These are phyloP conservation scores for Channallabes apus DNA, from an alignment of 2,797 vertebrate species.

Conservation along the genomic window DNA sequence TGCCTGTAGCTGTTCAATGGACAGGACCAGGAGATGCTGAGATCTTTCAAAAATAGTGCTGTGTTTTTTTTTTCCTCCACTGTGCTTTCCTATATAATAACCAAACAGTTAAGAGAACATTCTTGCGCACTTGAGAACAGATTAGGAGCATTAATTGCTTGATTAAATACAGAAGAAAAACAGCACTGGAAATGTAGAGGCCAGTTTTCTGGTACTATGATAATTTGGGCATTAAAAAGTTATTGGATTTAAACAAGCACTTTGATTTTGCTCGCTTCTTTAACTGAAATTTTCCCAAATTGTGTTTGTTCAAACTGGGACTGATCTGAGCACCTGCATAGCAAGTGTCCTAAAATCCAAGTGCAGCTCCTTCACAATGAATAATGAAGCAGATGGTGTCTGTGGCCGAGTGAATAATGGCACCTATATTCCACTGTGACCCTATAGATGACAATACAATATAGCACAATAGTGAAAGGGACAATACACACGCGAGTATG, in stretches of 20 bases:
- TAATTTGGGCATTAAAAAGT: neutral
- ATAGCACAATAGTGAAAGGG: conserved; percentile 27
- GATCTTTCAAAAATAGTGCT: neutral
- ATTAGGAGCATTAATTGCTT: neutral
- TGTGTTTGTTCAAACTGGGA: no score
- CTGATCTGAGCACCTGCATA: conserved; percentile 1
- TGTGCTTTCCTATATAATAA: neutral
- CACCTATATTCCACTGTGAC: conserved; percentile 24
- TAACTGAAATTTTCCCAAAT: neutral
- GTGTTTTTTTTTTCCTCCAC: neutral
- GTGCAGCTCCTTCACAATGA: neutral
- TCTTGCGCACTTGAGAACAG: neutral
- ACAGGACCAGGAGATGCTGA: neutral
- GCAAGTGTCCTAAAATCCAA: neutral
- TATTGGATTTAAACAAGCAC: neutral
- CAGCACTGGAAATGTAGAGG: neutral
- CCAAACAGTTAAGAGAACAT: neutral
- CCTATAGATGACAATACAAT: conserved; percentile 34
- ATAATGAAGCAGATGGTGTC: conserved; percentile 47
- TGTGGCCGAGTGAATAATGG: conserved; percentile 21
- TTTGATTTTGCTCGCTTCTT: neutral
- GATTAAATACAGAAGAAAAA: neutral
- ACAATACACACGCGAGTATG: conserved; percentile 10
- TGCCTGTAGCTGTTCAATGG: neutral
- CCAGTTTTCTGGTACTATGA: neutral